A percentile compares a stretch with the other conserved stretches of the same genome.
phyloP scores from a whole-genome alignment of 2,113 vertebrate genomes.

The Indri indri region DNA sequence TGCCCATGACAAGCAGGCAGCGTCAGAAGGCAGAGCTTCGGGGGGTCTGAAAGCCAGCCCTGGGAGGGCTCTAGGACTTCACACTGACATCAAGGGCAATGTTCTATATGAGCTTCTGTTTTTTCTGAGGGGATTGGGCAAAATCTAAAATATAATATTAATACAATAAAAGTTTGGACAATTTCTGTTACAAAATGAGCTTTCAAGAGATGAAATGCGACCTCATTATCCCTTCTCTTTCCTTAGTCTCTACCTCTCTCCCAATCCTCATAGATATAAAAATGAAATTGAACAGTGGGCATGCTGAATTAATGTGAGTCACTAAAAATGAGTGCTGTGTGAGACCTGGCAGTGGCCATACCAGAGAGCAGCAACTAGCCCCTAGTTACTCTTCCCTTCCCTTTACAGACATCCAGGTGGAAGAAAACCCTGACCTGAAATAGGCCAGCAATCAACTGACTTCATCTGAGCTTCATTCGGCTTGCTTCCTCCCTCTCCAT shows the following conservation, averaged over 20 bases:
- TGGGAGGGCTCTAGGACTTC: not conserved
- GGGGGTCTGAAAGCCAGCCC: not conserved
- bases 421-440: not conserved
- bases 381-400: not conserved
- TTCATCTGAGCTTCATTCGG: not conserved
- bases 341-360: not conserved
- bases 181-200: not conserved
- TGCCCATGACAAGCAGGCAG: not conserved
- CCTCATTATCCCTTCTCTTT: not conserved
- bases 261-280: not conserved
- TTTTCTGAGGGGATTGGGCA: not conserved
- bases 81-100: no score
- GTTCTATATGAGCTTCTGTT: not conserved
- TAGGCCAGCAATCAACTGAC: not conserved
- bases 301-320: not conserved
- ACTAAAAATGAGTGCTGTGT: not conserved
- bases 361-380: not conserved
- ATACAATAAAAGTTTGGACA: not conserved
- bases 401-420: not conserved
- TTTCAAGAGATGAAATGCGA: not conserved
- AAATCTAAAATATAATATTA: not conserved
- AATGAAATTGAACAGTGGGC: not conserved
- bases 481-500: not conserved
- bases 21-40: not conserved
- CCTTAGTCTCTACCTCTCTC: not conserved